These are phyloP conservation scores for Limnothrissa miodon DNA, from an alignment of 2,113 vertebrate genomes.

Conservation along the genomic window DNA sequence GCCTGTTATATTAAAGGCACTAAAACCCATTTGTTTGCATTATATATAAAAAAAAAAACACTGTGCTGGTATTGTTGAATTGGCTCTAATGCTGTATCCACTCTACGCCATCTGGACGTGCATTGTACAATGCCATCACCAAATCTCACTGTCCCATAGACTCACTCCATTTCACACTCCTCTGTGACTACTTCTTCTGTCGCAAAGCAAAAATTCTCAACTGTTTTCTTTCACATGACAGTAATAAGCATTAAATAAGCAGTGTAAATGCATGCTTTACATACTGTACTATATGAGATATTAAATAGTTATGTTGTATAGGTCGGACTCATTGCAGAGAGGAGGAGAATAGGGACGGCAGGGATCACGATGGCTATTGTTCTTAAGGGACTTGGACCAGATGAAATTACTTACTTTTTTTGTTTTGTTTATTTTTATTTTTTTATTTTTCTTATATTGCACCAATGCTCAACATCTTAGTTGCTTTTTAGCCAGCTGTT, in stretches of 20 bases:
- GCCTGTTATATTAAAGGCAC: neutral
- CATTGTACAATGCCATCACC: neutral
- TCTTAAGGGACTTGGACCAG: neutral
- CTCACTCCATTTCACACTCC: neutral
- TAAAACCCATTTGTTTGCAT: neutral
- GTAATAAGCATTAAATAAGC: neutral
- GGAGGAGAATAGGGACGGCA: neutral
- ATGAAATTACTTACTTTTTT: neutral
- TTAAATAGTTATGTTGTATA: neutral
- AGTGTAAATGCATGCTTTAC: slow-evolving; percentile 5
- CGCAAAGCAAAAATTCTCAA: neutral
- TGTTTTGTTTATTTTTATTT: neutral
- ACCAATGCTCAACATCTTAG: neutral
- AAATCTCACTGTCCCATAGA: neutral
- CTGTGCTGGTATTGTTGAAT: neutral
- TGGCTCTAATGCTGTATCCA: neutral
- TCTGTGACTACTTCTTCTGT: neutral
- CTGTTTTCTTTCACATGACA: slow-evolving; percentile 3
- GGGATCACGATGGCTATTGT: neutral
- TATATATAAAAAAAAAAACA: neutral
- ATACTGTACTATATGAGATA: neutral
- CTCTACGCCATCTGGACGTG: neutral
- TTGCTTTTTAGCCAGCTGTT: neutral
- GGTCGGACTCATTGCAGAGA: neutral
- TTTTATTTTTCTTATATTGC: neutral